A percentile compares a stretch with the other conserved stretches of the same genome.
Conservation (phyloP, 2,888 invertebrate species). For the Strigamia transsilvanica region DNA sequence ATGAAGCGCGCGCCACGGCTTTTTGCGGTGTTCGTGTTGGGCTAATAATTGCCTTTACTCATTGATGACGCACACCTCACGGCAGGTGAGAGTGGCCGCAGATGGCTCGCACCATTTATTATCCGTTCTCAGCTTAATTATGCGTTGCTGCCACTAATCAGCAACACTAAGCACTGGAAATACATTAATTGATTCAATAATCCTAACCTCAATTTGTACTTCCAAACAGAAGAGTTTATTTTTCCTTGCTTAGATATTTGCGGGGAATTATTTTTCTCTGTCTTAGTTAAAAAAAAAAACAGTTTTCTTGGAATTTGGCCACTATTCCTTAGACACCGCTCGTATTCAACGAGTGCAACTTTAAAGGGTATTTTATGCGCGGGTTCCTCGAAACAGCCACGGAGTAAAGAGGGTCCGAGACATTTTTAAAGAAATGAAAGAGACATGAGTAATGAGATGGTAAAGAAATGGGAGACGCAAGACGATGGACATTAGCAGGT, state of each 20-base stretch:
- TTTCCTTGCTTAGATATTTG: not conserved
- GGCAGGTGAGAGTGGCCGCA: slow-evolving; percentile 24
- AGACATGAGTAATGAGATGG: slow-evolving; percentile 16
- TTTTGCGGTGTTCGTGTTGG: slow-evolving; percentile 5
- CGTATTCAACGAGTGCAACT: not conserved
- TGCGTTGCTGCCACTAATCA: slow-evolving; percentile 2
- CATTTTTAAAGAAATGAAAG: slow-evolving; percentile 20
- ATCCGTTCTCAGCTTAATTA: slow-evolving; percentile 16
- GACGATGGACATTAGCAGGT: slow-evolving; percentile 30
- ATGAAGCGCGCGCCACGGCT: slow-evolving; percentile 21
- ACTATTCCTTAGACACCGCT: not conserved
- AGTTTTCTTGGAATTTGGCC: not conserved
- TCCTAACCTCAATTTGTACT: not conserved
- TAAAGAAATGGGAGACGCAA: not conserved
- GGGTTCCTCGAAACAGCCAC: slow-evolving; percentile 21
- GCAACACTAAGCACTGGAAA: not conserved
- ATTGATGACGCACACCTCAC: slow-evolving; percentile 16
- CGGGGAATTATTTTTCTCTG: not conserved
- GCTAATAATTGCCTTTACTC: slow-evolving; percentile 20
- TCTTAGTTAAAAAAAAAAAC: not conserved
- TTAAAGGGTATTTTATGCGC: slow-evolving; percentile 30
- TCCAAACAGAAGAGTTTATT: no score
- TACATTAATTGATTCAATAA: not conserved
- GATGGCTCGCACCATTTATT: slow-evolving; percentile 17
- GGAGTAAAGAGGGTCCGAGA: not conserved